These are phyloP conservation scores for Boleophthalmus pectinirostris DNA, from an alignment of 2,113 vertebrate species.

Conservation along the genomic window DNA sequence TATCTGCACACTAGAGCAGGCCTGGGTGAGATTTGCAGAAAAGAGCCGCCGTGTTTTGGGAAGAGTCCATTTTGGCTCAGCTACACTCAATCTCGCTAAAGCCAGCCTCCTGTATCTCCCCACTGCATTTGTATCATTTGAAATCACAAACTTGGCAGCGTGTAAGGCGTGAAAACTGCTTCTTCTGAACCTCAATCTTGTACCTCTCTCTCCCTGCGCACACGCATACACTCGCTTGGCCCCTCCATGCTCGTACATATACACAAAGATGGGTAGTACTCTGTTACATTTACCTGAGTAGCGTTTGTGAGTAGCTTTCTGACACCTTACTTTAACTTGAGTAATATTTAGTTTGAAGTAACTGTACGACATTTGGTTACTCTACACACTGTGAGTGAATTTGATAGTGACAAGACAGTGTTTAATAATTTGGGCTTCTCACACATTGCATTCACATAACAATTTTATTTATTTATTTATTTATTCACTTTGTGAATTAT, in stretches of 20 bases:
- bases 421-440: too few species aligned
- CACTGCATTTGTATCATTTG: slow-evolving; percentile 51
- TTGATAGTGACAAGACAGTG: too few species aligned
- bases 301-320: too few species aligned
- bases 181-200: slow-evolving; percentile 49
- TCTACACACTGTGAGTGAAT: too few species aligned
- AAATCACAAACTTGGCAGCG: slow-evolving; percentile 53
- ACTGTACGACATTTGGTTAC: too few species aligned
- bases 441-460: too few species aligned
- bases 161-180: slow-evolving; percentile 51
- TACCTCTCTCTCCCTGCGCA: background rate
- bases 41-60: slow-evolving; percentile 31
- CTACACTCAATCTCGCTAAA: slow-evolving; percentile 17
- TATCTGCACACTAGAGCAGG: background rate
- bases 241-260: background rate
- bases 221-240: slow-evolving; percentile 14
- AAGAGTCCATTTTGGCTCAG: slow-evolving; percentile 40
- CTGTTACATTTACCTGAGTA: too few species aligned
- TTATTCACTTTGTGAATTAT: too few species aligned
- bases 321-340: too few species aligned
- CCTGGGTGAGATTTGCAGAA: slow-evolving; percentile 23
- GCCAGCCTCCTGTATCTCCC: slow-evolving; percentile 16
- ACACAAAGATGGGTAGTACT: too few species aligned
- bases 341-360: too few species aligned
- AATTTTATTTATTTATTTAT: too few species aligned